Percentiles rank a stretch among this genome's conserved stretches.
These are phyloP conservation scores for Brenthis daphne DNA, from an alignment of 2,888 invertebrate species.

Conservation along the genomic window DNA sequence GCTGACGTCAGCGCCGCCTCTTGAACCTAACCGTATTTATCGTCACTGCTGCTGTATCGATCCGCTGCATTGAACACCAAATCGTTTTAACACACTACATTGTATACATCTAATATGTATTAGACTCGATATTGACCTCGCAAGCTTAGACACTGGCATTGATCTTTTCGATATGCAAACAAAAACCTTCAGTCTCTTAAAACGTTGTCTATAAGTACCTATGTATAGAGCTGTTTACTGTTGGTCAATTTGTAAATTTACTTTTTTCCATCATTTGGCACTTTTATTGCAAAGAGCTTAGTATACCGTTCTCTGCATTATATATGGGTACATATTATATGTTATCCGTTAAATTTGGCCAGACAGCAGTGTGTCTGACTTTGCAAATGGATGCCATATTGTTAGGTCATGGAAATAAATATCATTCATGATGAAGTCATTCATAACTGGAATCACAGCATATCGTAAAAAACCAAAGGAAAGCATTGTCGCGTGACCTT, in stretches of 20 bases:
- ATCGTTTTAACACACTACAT: slow-evolving; percentile 42
- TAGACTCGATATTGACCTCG: slow-evolving; percentile 39
- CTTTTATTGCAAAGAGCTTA: too few relatives aligned
- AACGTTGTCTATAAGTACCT: neutral
- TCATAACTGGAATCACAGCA: slow-evolving; percentile 50
- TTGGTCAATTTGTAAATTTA: too few relatives aligned
- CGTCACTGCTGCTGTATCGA: slow-evolving; percentile 68
- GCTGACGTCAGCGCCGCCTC: slow-evolving; percentile 73
- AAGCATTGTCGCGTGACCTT: slow-evolving; percentile 67
- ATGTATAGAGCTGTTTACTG: too few relatives aligned
- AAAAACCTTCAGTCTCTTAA: slow-evolving; percentile 31
- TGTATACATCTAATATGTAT: slow-evolving; percentile 39
- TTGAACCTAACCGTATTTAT: slow-evolving; percentile 64
- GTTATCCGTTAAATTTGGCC: neutral
- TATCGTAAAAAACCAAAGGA: slow-evolving; percentile 58
- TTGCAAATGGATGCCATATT: neutral
- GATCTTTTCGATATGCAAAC: slow-evolving; percentile 40
- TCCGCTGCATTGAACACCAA: slow-evolving; percentile 67
- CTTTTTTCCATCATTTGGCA: too few relatives aligned
- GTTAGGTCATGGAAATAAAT: slow-evolving; percentile 16
- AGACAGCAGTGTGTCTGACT: neutral
- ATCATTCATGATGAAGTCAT: slow-evolving; percentile 53
- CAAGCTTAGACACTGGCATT: slow-evolving; percentile 43
- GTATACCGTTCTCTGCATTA: neutral
- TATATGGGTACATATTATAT: neutral